Conservation (phyloP, 1,140 invertebrate genomes). For the Oncopeltus fasciatus region DNA sequence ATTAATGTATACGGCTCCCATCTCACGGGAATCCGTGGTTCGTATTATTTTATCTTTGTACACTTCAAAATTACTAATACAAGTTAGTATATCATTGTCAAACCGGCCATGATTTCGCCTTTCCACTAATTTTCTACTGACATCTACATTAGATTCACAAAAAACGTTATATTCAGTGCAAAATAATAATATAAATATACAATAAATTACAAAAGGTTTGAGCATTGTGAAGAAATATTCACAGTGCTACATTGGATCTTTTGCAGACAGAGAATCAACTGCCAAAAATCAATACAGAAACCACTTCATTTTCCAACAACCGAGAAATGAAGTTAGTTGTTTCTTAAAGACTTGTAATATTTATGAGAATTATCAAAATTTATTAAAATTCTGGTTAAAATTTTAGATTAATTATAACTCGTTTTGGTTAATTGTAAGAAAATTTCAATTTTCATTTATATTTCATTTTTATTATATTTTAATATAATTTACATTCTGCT, state of each 20-base stretch:
- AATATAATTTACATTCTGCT: no score
- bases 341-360: no score
- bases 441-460: no score
- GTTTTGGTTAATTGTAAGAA: no score
- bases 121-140: no score
- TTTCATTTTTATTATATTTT: no score
- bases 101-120: no score
- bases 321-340: no score
- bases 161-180: neutral
- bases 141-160: neutral
- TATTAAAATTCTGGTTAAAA: no score
- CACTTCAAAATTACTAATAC: slow-evolving; percentile 61
- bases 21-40: slow-evolving; percentile 67
- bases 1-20: slow-evolving; percentile 78
- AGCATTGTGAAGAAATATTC: neutral
- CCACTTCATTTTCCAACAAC: neutral
- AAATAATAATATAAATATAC: neutral
- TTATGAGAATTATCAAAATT: no score
- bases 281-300: neutral
- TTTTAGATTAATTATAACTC: no score
- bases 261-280: neutral
- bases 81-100: slow-evolving; percentile 23
- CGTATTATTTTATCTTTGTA: slow-evolving; percentile 79
- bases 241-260: neutral
- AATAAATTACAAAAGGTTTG: neutral